These are phyloP conservation scores for Drosophila erecta DNA, from an alignment of 1,140 invertebrate genomes.

Conservation along the genomic window DNA sequence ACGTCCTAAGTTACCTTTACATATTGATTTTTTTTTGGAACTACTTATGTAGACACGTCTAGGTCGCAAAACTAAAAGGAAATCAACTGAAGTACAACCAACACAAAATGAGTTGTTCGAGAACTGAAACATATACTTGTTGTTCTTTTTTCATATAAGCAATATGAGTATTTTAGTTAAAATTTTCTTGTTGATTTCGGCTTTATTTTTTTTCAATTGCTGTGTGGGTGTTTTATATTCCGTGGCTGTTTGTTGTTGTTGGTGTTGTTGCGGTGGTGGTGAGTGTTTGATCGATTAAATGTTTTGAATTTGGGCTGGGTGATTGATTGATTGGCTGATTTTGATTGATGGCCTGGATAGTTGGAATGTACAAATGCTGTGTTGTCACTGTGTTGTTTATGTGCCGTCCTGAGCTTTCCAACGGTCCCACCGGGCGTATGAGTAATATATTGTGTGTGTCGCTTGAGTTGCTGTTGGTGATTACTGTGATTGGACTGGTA, in stretches of 20 bases:
- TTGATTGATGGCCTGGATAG: constrained; percentile 46
- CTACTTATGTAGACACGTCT: constrained; percentile 59
- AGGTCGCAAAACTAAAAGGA: constrained; percentile 41
- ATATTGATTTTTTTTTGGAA: constrained; percentile 1
- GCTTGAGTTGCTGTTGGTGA: constrained; percentile 35
- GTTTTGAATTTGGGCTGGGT: constrained; percentile 51
- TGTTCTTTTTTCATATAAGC: constrained; percentile 52
- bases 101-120: constrained; percentile 68
- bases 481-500: constrained; percentile 28
- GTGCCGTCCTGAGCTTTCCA: constrained; percentile 21
- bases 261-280: constrained; percentile 22
- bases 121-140: constrained; percentile 56
- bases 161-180: constrained; percentile 58
- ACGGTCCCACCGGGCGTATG: constrained; percentile 52
- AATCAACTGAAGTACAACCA: constrained; percentile 47
- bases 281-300: constrained; percentile 66
- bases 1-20: constrained; percentile 34
- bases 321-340: constrained; percentile 46
- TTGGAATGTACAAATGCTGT: constrained; percentile 56
- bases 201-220: constrained; percentile 43
- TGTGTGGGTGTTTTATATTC: constrained; percentile 37
- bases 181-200: constrained; percentile 63
- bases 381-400: constrained; percentile 30
- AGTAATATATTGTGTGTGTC: constrained; percentile 35
- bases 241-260: constrained; percentile 11